A percentile compares a stretch with the other conserved stretches of the same genome.
Evolutionary conservation across 64 coral and sea anemone species (phyloP).

Genomic region (Montipora foliosa): DNA sequence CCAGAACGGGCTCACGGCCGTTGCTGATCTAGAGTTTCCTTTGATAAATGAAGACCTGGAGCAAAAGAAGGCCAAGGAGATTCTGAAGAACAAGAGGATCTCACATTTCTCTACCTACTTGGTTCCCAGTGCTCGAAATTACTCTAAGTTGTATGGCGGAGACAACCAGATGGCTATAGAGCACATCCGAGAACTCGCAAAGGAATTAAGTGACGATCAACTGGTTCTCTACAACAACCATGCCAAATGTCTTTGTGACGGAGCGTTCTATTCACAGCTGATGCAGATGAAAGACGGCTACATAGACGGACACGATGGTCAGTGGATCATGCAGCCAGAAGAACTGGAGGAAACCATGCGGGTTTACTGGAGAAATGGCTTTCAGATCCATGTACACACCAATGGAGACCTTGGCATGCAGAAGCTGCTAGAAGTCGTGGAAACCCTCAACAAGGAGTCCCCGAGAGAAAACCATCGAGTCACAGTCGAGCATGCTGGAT

Average conservation of each 20-base stretch:
- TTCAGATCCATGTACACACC: slow-evolving; percentile 37
- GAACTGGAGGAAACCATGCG: slow-evolving; percentile 7
- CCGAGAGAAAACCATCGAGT: neutral
- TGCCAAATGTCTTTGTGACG: slow-evolving; percentile 4
- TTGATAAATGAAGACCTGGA: slow-evolving; percentile 5
- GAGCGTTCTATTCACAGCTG: slow-evolving; percentile 7
- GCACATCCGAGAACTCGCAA: neutral
- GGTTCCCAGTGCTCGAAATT: slow-evolving; percentile 15
- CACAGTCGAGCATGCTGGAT: slow-evolving; percentile 40
- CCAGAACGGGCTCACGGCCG: slow-evolving; percentile 3
- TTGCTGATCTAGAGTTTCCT: slow-evolving; percentile 30
- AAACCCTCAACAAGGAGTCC: neutral
- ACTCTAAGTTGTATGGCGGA: neutral
- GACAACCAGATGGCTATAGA: neutral
- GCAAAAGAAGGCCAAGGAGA: neutral
- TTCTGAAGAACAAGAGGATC: neutral
- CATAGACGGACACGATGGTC: slow-evolving; percentile 14
- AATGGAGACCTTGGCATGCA: slow-evolving; percentile 39
- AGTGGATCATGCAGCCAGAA: neutral
- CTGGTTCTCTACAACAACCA: slow-evolving; percentile 21
- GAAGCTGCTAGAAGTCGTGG: neutral
- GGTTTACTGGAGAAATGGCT: slow-evolving; percentile 24
- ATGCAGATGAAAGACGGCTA: slow-evolving; percentile 40
- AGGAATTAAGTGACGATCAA: slow-evolving; percentile 6
- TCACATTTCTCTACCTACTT: slow-evolving; percentile 8